Evolutionary conservation across 2,113 vertebrate genomes (phyloP).

Genomic region (Apodemus sylvaticus): DNA sequence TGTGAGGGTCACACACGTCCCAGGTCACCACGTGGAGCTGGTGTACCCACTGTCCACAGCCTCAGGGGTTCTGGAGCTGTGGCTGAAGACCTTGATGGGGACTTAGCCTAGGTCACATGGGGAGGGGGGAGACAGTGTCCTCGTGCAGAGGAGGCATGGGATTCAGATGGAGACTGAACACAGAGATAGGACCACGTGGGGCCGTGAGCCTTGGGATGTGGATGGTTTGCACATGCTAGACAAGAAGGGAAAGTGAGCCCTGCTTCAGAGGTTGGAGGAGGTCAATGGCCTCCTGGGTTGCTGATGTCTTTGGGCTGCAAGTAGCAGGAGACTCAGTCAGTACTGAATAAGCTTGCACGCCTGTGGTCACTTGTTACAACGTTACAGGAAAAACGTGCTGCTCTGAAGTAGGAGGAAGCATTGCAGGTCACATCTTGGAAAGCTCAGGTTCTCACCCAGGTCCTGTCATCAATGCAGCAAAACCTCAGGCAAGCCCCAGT

Average conservation of each 20-base stretch:
- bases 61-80: no score
- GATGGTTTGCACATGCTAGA: background rate
- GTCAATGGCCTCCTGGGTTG: background rate
- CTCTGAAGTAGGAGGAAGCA: fast-evolving
- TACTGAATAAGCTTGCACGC: fast-evolving
- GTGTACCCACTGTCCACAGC: background rate
- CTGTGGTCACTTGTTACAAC: background rate
- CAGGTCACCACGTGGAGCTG: background rate
- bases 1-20: no score
- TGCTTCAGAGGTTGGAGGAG: background rate
- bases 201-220: background rate
- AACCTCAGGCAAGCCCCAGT: background rate
- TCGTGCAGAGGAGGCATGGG: background rate
- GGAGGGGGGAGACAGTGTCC: background rate
- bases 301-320: no score
- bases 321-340: fast-evolving
- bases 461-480: background rate
- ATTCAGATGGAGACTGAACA: background rate
- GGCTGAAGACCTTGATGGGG: no score
- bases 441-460: background rate
- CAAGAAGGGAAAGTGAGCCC: background rate
- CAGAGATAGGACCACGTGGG: fast-evolving
- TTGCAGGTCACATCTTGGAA: background rate
- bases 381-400: background rate
- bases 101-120: background rate